These are phyloP conservation scores for Baronia brevicornis DNA, from an alignment of 2,888 invertebrate species.

Conservation along the genomic window DNA sequence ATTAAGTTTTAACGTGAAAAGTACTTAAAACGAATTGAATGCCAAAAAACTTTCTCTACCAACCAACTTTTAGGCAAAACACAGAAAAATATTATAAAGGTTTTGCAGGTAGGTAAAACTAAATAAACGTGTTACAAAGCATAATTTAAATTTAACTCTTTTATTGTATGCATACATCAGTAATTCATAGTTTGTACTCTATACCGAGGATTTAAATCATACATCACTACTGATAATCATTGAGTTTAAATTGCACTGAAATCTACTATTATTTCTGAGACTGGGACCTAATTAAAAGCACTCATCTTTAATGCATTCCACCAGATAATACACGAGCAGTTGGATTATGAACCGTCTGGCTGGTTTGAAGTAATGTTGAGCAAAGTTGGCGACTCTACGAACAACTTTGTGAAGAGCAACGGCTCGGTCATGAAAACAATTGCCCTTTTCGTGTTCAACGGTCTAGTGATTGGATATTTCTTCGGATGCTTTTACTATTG, in stretches of 20 bases:
- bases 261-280: background rate
- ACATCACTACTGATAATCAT: too few species aligned
- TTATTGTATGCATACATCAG: too few species aligned
- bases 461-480: conserved; percentile 50
- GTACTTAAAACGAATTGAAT: too few species aligned
- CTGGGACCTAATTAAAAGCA: background rate
- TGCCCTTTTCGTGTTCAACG: conserved; percentile 42
- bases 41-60: too few species aligned
- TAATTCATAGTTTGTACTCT: too few species aligned
- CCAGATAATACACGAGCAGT: conserved; percentile 39
- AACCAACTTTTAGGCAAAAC: too few species aligned
- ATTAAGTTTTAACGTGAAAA: too few species aligned
- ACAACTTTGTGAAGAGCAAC: conserved; percentile 47
- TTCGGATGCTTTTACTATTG: conserved; percentile 53
- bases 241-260: background rate
- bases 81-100: too few species aligned
- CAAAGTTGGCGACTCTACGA: conserved; percentile 39
- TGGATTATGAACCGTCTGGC: conserved; percentile 49
- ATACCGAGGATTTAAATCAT: too few species aligned
- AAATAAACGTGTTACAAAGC: too few species aligned
- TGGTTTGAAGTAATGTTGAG: conserved; percentile 48
- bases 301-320: background rate
- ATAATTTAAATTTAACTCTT: too few species aligned
- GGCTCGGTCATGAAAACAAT: conserved; percentile 33
- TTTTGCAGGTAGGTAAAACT: too few species aligned